Evolutionary conservation across 1,140 invertebrate species (phyloP).

Genomic region (Zaprionus ghesquierei): DNA sequence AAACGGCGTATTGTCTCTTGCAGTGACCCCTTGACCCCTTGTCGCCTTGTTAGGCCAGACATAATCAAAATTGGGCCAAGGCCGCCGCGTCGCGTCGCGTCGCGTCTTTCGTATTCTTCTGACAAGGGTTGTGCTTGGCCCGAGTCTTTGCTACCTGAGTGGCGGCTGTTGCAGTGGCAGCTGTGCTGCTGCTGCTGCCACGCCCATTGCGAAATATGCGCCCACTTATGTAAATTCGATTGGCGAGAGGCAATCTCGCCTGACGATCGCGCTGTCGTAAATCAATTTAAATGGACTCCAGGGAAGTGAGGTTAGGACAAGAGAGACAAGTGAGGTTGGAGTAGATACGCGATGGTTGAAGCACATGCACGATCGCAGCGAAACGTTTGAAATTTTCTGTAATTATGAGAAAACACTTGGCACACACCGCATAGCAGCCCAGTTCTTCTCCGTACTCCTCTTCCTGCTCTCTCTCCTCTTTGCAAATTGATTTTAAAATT

Average conservation of each 20-base stretch:
- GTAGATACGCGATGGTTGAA: background rate
- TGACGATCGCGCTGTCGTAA: conserved; percentile 70
- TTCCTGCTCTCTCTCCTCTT: too few relatives aligned
- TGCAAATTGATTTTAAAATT: conserved; percentile 70
- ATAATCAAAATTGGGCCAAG: conserved; percentile 57
- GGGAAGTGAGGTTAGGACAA: background rate
- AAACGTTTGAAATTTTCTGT: conserved; percentile 64
- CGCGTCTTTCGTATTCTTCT: too few relatives aligned
- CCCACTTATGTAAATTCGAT: conserved; percentile 76
- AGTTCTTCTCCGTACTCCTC: background rate
- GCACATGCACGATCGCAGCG: conserved; percentile 41
- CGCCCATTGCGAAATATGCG: conserved; percentile 51
- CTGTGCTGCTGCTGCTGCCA: conserved; percentile 44
- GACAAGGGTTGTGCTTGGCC: conserved; percentile 42
- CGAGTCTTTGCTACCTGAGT: conserved; percentile 33
- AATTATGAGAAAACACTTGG: conserved; percentile 74
- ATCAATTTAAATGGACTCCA: conserved; percentile 74
- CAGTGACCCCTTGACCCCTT: conserved; percentile 65
- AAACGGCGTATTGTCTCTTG: conserved; percentile 61
- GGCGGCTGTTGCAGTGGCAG: conserved; percentile 19
- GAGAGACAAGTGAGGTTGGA: background rate
- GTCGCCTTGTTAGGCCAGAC: conserved; percentile 53
- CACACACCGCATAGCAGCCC: conserved; percentile 37
- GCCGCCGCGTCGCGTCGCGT: conserved; percentile 36
- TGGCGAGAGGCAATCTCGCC: conserved; percentile 55